Base-by-base conservation (phyloP, 1,140 invertebrate genomes). In the Helicoverpa armigera region DNA sequence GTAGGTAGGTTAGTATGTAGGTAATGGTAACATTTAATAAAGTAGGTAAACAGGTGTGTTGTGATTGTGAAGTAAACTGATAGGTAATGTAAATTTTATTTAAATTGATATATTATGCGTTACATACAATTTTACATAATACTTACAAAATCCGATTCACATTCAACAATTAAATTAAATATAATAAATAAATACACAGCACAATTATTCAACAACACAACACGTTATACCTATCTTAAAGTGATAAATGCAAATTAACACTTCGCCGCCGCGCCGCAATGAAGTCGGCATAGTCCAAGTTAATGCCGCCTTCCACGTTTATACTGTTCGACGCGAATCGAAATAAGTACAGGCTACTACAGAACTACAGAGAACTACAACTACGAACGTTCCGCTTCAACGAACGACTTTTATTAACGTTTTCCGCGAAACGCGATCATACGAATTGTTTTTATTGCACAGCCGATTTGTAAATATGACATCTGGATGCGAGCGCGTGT, bases 351-450 rank as follows among this genome's bases (percentile, higher is more conserved):
- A n/a, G 35, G 3, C 29, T 1, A 75, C 58, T 61, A 43, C 23
- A 69, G 35, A 43, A 73, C 35, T 35, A 35, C 35, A 35, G 35
- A 43, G 35, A 43, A 43, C 35, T 43, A 43, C 35, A 43, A 43
- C 35, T 73, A 83, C 67, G 80, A 81, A 81, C 80, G 84, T 87
- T 87, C 70, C 80, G 86, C 86, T 90, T 86, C 85, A 91, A 63
- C 79, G 84, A 86, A 84, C 75, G 67, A 87, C 79, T 89, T 88
- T 89, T 89, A 90, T 88, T 85, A 88, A 85, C 82, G 78, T 84
- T 89, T 91, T 91, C 89, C 82, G 60, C 70, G 83, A 89, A 90
- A 74, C 69, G 81, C 80, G 82, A 86, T 87, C 82, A 80, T 87
- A 69, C 56, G 82, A 83, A 88, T 88, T 85, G 85, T 88, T 90